Base-by-base conservation (phyloP, 2,797 vertebrate species). In the Hozukius guyotensis region DNA sequence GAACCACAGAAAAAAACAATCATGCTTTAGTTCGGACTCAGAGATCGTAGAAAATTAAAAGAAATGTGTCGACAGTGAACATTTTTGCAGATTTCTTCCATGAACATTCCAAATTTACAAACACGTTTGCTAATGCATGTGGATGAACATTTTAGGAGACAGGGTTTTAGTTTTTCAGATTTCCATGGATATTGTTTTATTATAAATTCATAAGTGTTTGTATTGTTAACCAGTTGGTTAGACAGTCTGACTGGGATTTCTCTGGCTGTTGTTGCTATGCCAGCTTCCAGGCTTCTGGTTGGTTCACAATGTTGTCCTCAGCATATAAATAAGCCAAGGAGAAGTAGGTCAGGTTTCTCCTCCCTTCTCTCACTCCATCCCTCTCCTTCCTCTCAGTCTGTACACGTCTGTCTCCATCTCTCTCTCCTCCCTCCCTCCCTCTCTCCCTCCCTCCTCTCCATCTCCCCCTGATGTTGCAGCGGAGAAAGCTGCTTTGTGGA, bases 291-390 rank as follows among this genome's bases (percentile, higher is more conserved):
- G 46, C 75, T n/a, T 72, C 72, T 88, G 90, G 75, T 83, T 83
- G 85, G 73, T 76, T 83, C 62, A 34, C 78, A 24, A 4, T 70
- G 76, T 62, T 77, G 75, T 88, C 61, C 79, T 89, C 83, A 59
- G 90, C 84, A 91, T 92, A 88, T 90, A 87, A 92, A 93, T 88
- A 87, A 92, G 87, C 75, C 25, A 22, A 82, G 34, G 7, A 91
- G 87, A 95, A 94, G 84, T 94, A 93, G 93, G 94, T 93, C 93
- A 94, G 49, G 79, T 82, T 86, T 89, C 84, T 85, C 77, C 83
- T 87, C 80, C 76, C 76, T 82, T 55, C 75, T 72, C 55, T 77
- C 73, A 49, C 76, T 88, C 29, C 42, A 29, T 87, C 72, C 42
- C 56, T 79, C 62, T 77, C 69, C 16, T 56, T 67, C 77, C 65